Evolutionary conservation across 2,113 vertebrate genomes (phyloP), one percentile per base, ranked within the genome.

Genomic region (Datnioides undecimradiatus): DNA sequence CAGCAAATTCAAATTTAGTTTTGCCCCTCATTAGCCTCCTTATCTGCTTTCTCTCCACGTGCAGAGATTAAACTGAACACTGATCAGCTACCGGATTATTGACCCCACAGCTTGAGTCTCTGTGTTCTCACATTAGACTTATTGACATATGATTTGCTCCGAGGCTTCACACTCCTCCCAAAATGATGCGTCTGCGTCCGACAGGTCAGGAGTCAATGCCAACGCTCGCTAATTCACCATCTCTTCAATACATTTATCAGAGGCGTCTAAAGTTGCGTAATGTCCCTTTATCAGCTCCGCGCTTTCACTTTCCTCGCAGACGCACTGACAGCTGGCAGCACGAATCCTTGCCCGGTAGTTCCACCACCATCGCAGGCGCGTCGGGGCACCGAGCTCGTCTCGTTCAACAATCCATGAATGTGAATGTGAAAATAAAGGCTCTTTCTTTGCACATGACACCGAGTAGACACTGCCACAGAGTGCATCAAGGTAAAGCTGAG

Each of bases 381-480:
- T 16, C n/a, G 9, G 41, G 54, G 13, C 71, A 58, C 36, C 62
- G 13, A 51, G n/a, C 57, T 72, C 3, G 4, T 59, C 73, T 72
- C 75, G 38, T 87, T 84, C 63, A 92, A 77, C 83, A 88, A 90
- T 91, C 93, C 90, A 75, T 86, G 84, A 94, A 94, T 93, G 91
- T 93, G 92, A 92, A 92, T 54, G n/a, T 27, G 52, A 43, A 55
- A 49, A 58, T 41, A 40, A 43, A 79, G 78, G 59, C 52, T 31
- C 12, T 69, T 81, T 89, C n/a, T 85, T 91, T 90, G 84, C 89
- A 91, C 87, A 91, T 82, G 75, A 86, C 84, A 62, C 85, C 21
- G 73, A 88, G 78, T 83, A 82, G 79, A 92, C 88, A 86, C 81
- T 90, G 87, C 90, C 87, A 86, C 91, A 83, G 79, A 78, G 72